phyloP scores from a whole-genome alignment of 2,888 invertebrate genomes.

The Thera obeliscata region DNA sequence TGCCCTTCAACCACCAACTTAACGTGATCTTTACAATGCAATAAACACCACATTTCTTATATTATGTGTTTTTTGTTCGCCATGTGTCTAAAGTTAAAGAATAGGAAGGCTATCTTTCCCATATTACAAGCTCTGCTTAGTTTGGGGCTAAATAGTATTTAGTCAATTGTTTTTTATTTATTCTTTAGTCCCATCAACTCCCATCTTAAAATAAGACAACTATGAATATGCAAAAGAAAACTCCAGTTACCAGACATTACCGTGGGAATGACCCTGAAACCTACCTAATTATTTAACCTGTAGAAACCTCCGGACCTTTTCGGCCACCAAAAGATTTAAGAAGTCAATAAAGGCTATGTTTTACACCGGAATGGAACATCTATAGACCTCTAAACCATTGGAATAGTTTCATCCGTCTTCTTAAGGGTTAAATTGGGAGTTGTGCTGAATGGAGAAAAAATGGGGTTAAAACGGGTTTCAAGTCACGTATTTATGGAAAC shows the following conservation, averaged over 20 bases:
- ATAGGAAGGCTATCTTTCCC: too few relatives aligned
- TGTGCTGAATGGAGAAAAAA: conserved; percentile 38
- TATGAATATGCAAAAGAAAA: too few relatives aligned
- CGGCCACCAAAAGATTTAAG: conserved; percentile 44
- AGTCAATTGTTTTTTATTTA: too few relatives aligned
- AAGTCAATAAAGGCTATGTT: conserved; percentile 46
- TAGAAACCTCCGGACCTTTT: conserved; percentile 23
- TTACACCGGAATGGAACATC: conserved; percentile 42
- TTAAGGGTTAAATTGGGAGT: conserved; percentile 42
- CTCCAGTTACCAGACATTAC: background rate
- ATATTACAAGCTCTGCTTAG: too few relatives aligned
- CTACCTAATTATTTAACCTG: conserved; percentile 36
- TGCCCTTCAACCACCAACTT: too few relatives aligned
- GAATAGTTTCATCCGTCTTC: conserved; percentile 47
- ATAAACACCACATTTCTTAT: too few relatives aligned
- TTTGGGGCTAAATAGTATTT: too few relatives aligned
- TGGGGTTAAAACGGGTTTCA: conserved; percentile 21
- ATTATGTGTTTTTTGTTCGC: too few relatives aligned
- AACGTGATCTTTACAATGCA: too few relatives aligned
- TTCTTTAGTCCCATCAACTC: too few relatives aligned
- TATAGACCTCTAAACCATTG: conserved; percentile 46
- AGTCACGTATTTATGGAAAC: conserved; percentile 15
- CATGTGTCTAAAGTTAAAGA: background rate
- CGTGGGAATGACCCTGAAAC: conserved; percentile 23
- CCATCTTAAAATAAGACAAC: too few relatives aligned